phyloP scores from a whole-genome alignment of 2,113 vertebrate genomes.

The Emydocephalus ijimae region DNA sequence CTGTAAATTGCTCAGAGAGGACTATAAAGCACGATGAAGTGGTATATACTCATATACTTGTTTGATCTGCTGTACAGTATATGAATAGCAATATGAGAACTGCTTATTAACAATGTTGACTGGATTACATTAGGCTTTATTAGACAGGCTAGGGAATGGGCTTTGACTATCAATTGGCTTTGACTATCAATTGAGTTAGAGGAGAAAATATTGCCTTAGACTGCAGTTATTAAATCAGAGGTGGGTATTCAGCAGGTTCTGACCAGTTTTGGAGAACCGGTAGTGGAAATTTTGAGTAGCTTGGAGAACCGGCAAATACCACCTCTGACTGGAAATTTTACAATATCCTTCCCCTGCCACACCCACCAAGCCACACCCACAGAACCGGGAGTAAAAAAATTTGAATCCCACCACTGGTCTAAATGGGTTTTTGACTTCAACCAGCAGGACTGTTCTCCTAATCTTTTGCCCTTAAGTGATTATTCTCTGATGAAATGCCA shows the following conservation, averaged over 20 bases:
- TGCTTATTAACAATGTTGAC: neutral
- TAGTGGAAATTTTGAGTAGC: no score
- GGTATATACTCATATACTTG: neutral
- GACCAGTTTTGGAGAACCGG: no score
- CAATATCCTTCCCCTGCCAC: no score
- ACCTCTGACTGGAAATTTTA: no score
- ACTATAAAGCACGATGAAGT: no score
- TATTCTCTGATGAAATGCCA: neutral
- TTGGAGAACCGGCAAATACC: no score
- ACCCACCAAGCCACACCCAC: no score
- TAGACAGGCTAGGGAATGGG: neutral
- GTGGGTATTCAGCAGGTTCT: no score
- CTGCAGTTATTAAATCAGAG: neutral
- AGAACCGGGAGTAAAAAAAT: no score
- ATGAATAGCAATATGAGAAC: neutral
- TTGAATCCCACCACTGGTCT: neutral
- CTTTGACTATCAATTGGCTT: neutral
- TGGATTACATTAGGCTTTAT: neutral
- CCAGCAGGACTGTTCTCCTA: neutral
- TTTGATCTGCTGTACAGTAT: neutral
- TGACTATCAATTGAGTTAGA: neutral
- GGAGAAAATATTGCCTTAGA: neutral
- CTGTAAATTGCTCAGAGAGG: no score
- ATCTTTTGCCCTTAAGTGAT: neutral
- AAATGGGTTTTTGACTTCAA: neutral